Evolutionary conservation across 35 echinoderm and acorn worm genomes (phyloP), one percentile per base, ranked within the genome.

Genomic region (Apostichopus japonicus): DNA sequence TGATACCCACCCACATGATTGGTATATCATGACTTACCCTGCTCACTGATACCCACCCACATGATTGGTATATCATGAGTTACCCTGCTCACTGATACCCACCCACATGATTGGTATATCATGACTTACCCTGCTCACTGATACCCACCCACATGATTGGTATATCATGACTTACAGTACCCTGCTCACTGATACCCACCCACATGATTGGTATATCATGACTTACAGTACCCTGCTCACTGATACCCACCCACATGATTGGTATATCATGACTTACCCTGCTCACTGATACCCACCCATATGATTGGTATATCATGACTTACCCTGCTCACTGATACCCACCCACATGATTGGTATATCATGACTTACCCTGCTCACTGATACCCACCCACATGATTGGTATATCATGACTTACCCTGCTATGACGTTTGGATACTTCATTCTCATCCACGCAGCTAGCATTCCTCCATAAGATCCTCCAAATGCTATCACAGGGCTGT

Each of bases 381-480:
- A 44, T 44, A 44, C 33, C 33, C 33, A 44, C 33, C 33, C 33
- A 44, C 33, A 44, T 44, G 33, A 44, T 44, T 44, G 33, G 33
- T 44, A 1, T 44, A 44, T 44, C 33, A 44, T 61, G 72, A 87
- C 93, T 92, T 81, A 98, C 97, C 97, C 97, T 63, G 65, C 67
- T 88, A 98, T 88, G 70, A 93, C 75, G 88, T 93, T 93, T 10
- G 97, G 97, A 72, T 98, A 98, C 56, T 98, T 94, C 87, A 98
- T 96, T 10, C 97, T 91, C 77, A 98, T 91, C 97, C 97, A 98
- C 10, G 97, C 94, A 13, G 97, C 97, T 25, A 98, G 84, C 97
- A 98, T 98, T 4, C 97, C 97, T 17, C 97, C 97, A 92, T 98
- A 98, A 6, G 97, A 98, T 1, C 97, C 97, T 19, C 97, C 97